A percentile compares a stretch with the other conserved stretches of the same genome.
These are phyloP conservation scores for Pocillopora meandrina DNA, from an alignment of 92 coral and sea anemone species.

Conservation along the genomic window DNA sequence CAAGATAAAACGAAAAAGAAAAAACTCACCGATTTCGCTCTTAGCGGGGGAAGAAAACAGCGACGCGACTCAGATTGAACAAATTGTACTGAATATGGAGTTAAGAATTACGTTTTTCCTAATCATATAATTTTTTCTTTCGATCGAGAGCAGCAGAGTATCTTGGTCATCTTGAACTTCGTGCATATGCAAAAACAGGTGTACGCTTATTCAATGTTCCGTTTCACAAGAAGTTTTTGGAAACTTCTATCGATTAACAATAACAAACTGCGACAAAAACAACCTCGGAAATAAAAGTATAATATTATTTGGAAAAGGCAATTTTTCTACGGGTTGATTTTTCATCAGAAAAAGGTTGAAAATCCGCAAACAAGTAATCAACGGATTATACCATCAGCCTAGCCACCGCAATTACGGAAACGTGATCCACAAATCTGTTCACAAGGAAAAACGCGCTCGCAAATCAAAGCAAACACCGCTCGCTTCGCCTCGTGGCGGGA, in stretches of 20 bases:
- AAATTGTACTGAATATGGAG: neutral
- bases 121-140: neutral
- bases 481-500: slow-evolving; percentile 21
- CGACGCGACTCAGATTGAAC: neutral
- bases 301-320: neutral
- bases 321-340: neutral
- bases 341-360: neutral
- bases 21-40: neutral
- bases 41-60: neutral
- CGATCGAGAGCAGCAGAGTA: neutral
- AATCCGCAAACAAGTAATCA: neutral
- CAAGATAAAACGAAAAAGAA: neutral
- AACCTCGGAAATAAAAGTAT: neutral
- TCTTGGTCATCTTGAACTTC: neutral
- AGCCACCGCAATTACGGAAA: neutral
- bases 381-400: neutral
- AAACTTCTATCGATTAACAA: neutral
- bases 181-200: neutral
- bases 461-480: neutral
- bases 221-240: neutral
- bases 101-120: neutral
- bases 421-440: neutral
- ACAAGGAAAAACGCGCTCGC: neutral
- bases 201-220: neutral
- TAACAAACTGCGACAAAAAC: slow-evolving; percentile 1